Base-by-base conservation (phyloP, 2,797 vertebrate genomes). In the Tachyglossus aculeatus region DNA sequence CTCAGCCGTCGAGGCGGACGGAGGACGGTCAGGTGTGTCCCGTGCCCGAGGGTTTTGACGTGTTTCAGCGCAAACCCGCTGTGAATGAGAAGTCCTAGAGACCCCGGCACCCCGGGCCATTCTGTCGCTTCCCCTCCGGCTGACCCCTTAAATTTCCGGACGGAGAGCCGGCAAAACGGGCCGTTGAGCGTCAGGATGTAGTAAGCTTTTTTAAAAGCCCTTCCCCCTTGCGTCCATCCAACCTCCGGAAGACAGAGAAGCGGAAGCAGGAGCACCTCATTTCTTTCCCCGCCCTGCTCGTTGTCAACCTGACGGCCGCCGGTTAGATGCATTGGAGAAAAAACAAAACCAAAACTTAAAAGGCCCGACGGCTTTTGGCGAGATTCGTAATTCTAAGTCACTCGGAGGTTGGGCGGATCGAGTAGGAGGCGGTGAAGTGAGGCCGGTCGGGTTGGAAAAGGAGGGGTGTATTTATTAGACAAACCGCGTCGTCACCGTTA, bases 401-500 rank as follows among this genome's bases (percentile, higher is more conserved):
- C 88, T 89, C 91, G 87, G 75, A 88, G 82, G 84, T 89, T 82
- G 62, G 84, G 71, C 86, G 85, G 69, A 76, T 40, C 81, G 80
- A 84, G 39, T 89, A 88, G 83, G 51, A 78, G 73, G 43, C 89
- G 84, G 83, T 76, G 68, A 78, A 68, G 85, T 71, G 85, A 47
- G 27, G 19, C n/a, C 25, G 66, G 54, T 74, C 78, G 68, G 80
- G 84, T 84, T 83, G 36, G 83, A 76, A 86, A 87, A 87, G 91
- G 90, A 88, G 84, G 86, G 78, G 80, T 74, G 85, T 92, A 92
- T 93, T 92, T 92, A 92, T 93, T 94, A 69, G 6, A 64, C 66
- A 56, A 88, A 91, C 81, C 92, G 89, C 90, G 85, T 88, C 89
- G 86, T 76, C 76, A 86, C 83, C 88, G 79, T 41, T 19, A 58